Evolutionary conservation across 1,140 invertebrate genomes (phyloP), one percentile per base, ranked within the genome.

Genomic region (Drosophila prosaltans): DNA sequence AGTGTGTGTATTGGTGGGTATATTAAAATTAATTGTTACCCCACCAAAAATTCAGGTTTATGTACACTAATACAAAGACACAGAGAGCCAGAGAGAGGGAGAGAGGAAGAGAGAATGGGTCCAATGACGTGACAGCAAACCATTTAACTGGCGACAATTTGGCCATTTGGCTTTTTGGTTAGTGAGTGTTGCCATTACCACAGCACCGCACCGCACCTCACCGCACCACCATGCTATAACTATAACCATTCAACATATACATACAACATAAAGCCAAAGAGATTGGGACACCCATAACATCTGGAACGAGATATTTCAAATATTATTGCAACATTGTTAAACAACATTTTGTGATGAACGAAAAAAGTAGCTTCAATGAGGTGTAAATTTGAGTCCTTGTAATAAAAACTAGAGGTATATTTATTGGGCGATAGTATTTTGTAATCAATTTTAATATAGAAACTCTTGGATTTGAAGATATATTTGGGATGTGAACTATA

Each of bases 81-180:
- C 69, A 66, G 75, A 51, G 63, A 21, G 26, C 28, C 43, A 36
- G 57, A 45, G 61, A 41, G 40, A 71, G 32, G 55, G 8, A 64
- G 43, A 60, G 11, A n/a, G 32, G 54, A 16, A 61, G 21, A 10
- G 21, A 48, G 45, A 8, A 43, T 36, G 68, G 74, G 64, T 32
- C 66, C 59, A 71, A 66, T 85, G 79, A 85, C 82, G 82, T 85
- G 82, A 88, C 82, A 79, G 83, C 69, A 72, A 80, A 65, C 79
- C 82, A 85, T 85, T 85, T 69, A 51, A 73, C 75, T 82, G 75
- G 83, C 82, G 82, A 85, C 82, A 88, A 85, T 67, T 85, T 85
- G 83, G 83, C 68, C 82, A 85, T 85, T 85, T 75, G 65, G 55
- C 10, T 58, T 32, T 58, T 58, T 59, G 57, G 71, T 86, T 82